Evolutionary conservation across 35 echinoderm and acorn worm genomes (phyloP).

Genomic region (Apostichopus californicus): DNA sequence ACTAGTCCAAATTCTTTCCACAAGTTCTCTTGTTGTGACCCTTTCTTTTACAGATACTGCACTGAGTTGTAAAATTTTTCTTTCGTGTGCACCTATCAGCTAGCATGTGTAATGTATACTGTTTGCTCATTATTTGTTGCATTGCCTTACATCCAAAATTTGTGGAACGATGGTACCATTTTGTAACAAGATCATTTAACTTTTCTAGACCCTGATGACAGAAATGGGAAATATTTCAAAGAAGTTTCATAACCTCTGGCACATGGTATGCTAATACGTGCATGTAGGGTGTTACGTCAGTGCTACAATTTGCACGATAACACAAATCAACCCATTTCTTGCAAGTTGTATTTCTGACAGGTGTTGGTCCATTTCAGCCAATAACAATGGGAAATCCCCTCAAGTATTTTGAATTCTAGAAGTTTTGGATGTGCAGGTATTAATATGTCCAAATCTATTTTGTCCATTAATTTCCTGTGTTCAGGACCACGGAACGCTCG

Average conservation of each 20-base stretch:
- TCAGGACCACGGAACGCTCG: slow-evolving; percentile 46
- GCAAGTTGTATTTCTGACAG: background rate
- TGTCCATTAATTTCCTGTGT: slow-evolving; percentile 30
- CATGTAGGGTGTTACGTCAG: slow-evolving; percentile 77
- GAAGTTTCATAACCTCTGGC: slow-evolving; percentile 59
- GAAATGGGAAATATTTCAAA: slow-evolving; percentile 58
- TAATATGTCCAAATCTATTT: slow-evolving; percentile 8
- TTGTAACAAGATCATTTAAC: slow-evolving; percentile 38
- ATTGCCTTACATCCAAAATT: slow-evolving; percentile 29
- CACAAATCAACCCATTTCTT: slow-evolving; percentile 61
- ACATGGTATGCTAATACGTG: slow-evolving; percentile 78
- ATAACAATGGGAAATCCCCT: too few species aligned
- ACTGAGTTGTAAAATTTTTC: background rate
- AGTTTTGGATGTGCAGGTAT: slow-evolving; percentile 58
- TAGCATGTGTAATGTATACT: slow-evolving; percentile 31
- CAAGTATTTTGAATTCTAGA: background rate
- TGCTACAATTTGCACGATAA: slow-evolving; percentile 54
- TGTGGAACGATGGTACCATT: slow-evolving; percentile 56
- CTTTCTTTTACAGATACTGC: slow-evolving; percentile 14
- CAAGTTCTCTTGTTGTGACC: slow-evolving; percentile 40
- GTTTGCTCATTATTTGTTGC: slow-evolving; percentile 59
- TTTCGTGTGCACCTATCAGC: slow-evolving; percentile 28
- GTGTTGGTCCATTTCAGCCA: background rate
- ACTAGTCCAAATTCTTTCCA: background rate
- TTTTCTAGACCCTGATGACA: slow-evolving; percentile 34